Percentiles rank a stretch among this genome's conserved stretches.
Evolutionary conservation across 2,113 vertebrate genomes (phyloP).

Genomic region (Pseudorasbora parva): DNA sequence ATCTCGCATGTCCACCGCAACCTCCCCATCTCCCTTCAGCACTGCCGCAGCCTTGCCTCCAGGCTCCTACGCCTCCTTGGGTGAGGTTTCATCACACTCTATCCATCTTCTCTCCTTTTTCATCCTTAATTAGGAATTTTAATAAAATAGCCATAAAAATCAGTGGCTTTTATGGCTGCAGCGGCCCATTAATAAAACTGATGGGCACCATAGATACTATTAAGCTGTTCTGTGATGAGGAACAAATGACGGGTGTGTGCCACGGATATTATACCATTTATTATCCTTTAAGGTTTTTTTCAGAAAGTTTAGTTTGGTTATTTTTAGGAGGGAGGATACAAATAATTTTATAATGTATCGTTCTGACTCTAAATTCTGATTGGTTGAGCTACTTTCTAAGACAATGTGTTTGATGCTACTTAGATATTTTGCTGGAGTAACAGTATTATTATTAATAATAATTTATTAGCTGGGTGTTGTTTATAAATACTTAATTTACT

Average conservation of each 20-base stretch:
- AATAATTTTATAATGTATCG: neutral
- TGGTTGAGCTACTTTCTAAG: too few relatives aligned
- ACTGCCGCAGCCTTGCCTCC: slow-evolving; percentile 92
- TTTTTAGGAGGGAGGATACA: neutral
- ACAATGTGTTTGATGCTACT: neutral
- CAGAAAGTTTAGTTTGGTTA: neutral
- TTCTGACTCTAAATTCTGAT: neutral
- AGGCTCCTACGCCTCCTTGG: slow-evolving; percentile 96
- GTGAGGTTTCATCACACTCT: slow-evolving; percentile 73
- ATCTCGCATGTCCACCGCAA: slow-evolving; percentile 86
- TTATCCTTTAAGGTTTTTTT: slow-evolving; percentile 9
- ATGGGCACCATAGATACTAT: slow-evolving; percentile 53
- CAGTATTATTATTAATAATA: neutral
- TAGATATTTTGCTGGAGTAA: neutral
- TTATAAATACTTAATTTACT: neutral
- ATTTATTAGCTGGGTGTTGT: neutral
- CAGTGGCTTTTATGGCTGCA: slow-evolving; percentile 67
- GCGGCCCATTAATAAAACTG: slow-evolving; percentile 62
- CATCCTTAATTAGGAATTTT: slow-evolving; percentile 49
- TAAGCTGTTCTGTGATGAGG: slow-evolving; percentile 68
- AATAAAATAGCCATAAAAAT: slow-evolving; percentile 51
- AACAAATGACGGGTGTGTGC: slow-evolving; percentile 55
- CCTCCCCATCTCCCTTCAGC: slow-evolving; percentile 86
- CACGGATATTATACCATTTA: neutral
- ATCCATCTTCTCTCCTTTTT: slow-evolving; percentile 27